These are phyloP conservation scores for Stenodera caucasica DNA, from an alignment of 2,888 invertebrate species.

Conservation along the genomic window DNA sequence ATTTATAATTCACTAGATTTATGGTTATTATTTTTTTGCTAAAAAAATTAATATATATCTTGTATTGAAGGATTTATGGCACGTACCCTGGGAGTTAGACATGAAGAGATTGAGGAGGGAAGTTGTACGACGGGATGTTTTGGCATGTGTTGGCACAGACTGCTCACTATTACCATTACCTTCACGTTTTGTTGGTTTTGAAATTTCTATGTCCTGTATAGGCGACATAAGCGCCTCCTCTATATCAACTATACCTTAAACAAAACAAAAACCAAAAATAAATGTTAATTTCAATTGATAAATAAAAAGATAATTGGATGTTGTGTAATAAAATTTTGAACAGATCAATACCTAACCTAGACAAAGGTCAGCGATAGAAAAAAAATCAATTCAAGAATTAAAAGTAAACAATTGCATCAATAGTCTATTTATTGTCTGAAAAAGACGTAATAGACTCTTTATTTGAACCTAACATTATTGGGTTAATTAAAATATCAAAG, in stretches of 20 bases:
- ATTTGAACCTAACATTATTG: neutral
- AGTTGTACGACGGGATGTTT: constrained; percentile 89
- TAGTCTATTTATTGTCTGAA: neutral
- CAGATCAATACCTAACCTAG: no score
- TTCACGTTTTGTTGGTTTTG: constrained; percentile 69
- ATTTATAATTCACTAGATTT: neutral
- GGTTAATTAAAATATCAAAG: constrained; percentile 2
- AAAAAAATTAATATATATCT: neutral
- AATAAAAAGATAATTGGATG: neutral
- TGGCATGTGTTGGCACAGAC: constrained; percentile 62
- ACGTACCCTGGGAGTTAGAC: constrained; percentile 90
- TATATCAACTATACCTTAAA: constrained; percentile 50
- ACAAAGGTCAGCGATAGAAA: no score
- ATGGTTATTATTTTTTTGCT: neutral
- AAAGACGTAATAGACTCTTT: neutral
- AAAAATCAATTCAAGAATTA: neutral
- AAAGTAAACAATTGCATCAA: neutral
- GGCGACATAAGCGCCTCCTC: constrained; percentile 51
- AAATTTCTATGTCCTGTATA: constrained; percentile 44
- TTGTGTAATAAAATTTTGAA: no score
- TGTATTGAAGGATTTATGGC: constrained; percentile 28
- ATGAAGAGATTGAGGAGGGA: constrained; percentile 94
- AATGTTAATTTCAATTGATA: neutral
- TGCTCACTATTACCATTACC: constrained; percentile 59
- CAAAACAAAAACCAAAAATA: constrained; percentile 10